Conservation (phyloP, 1,140 invertebrate genomes). For the Papilio polyxenes region DNA sequence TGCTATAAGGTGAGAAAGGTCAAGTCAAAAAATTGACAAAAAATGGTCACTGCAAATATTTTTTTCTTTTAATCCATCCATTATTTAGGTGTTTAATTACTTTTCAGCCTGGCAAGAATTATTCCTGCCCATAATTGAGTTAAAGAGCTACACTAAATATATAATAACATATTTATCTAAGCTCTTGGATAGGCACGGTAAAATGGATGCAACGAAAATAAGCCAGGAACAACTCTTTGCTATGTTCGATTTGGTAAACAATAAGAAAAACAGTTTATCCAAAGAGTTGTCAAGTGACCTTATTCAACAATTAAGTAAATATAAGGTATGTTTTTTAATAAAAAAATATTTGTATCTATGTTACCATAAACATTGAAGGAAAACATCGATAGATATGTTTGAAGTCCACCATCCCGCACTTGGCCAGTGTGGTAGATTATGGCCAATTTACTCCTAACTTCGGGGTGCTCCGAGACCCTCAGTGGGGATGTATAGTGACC, state of each 20-base stretch:
- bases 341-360: neutral
- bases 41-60: no score
- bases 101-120: slow-evolving; percentile 88
- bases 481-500: no score
- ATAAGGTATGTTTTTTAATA: slow-evolving; percentile 63
- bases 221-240: slow-evolving; percentile 77
- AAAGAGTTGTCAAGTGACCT: slow-evolving; percentile 75
- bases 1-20: neutral
- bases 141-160: slow-evolving; percentile 87
- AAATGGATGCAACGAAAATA: slow-evolving; percentile 85
- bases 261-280: slow-evolving; percentile 62
- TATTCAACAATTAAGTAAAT: slow-evolving; percentile 76
- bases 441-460: no score
- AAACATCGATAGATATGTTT: no score
- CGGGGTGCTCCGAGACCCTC: no score
- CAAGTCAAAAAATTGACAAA: no score
- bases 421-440: no score
- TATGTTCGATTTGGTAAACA: slow-evolving; percentile 71
- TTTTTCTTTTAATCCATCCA: no score
- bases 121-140: slow-evolving; percentile 88
- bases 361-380: no score
- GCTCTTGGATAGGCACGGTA: slow-evolving; percentile 81
- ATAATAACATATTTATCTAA: slow-evolving; percentile 86
- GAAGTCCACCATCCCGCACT: no score
- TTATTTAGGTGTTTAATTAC: slow-evolving; percentile 24